phyloP scores from a whole-genome alignment of 2,888 invertebrate species.

The Boloria euphrosyne region DNA sequence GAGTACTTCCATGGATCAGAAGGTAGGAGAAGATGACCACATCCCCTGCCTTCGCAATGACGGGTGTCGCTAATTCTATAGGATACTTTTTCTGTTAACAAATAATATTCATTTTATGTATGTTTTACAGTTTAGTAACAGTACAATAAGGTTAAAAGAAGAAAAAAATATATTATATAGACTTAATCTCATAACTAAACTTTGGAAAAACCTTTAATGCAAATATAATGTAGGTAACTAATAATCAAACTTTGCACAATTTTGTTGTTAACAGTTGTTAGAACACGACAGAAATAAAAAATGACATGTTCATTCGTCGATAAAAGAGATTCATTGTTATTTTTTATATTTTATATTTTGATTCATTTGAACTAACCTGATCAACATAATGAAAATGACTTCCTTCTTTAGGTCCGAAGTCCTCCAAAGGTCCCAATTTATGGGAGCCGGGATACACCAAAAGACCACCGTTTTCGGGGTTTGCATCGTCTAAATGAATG shows the following conservation, averaged over 20 bases:
- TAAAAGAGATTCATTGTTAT: neutral
- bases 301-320: too few species aligned
- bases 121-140: neutral
- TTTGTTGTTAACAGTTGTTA: too few species aligned
- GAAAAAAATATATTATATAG: too few species aligned
- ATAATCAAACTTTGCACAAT: too few species aligned
- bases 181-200: too few species aligned
- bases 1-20: slow-evolving; percentile 81
- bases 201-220: too few species aligned
- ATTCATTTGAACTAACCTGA: slow-evolving; percentile 52
- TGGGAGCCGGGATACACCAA: slow-evolving; percentile 84
- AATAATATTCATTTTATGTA: neutral
- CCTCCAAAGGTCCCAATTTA: slow-evolving; percentile 79
- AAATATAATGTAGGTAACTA: too few species aligned
- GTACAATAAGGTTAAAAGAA: too few species aligned
- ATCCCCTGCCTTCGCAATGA: slow-evolving; percentile 78
- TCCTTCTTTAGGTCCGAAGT: slow-evolving; percentile 70
- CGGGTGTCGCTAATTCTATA: slow-evolving; percentile 73
- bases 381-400: slow-evolving; percentile 73
- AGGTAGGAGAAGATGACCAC: slow-evolving; percentile 83
- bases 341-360: too few species aligned
- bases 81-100: slow-evolving; percentile 66
- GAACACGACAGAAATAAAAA: too few species aligned
- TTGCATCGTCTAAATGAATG: slow-evolving; percentile 80
- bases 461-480: slow-evolving; percentile 82